Conservation (phyloP, 1,140 invertebrate genomes). For the Zaprionus ornatus region DNA sequence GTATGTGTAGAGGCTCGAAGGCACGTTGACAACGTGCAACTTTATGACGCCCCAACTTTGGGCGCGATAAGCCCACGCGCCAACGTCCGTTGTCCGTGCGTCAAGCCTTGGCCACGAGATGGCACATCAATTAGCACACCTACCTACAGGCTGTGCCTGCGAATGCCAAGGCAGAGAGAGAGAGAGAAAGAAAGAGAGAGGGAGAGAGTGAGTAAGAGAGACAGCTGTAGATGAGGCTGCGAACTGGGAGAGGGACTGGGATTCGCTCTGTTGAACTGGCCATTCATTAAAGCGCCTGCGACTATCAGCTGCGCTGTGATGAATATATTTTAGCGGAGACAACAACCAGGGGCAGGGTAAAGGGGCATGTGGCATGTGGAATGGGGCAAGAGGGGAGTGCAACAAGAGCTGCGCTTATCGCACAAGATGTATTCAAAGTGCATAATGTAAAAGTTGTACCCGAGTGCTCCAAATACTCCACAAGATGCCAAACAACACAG, state of each 20-base stretch:
- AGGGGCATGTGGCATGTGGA: neutral
- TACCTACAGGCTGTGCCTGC: constrained; percentile 49
- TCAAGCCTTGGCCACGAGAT: constrained; percentile 57
- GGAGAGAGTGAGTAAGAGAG: neutral
- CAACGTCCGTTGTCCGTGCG: constrained; percentile 35
- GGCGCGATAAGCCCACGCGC: constrained; percentile 77
- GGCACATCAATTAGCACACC: constrained; percentile 81
- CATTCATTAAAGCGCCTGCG: constrained; percentile 70
- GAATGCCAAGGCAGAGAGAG: neutral
- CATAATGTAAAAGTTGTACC: constrained; percentile 79
- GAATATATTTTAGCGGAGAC: constrained; percentile 76
- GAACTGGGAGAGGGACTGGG: neutral
- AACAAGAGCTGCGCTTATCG: constrained; percentile 58
- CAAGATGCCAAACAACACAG: constrained; percentile 38
- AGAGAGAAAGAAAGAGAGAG: neutral
- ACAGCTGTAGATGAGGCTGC: constrained; percentile 5
- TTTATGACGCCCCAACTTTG: constrained; percentile 60
- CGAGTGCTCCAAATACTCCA: constrained; percentile 73
- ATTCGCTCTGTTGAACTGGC: constrained; percentile 29
- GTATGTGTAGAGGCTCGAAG: constrained; percentile 23
- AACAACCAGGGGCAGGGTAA: constrained; percentile 40
- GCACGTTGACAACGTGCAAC: constrained; percentile 69
- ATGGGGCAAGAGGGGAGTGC: neutral
- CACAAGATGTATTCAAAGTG: constrained; percentile 79
- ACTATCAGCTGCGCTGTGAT: constrained; percentile 69